phyloP scores from a whole-genome alignment of 92 coral and sea anemone genomes.

The Porites divaricata region DNA sequence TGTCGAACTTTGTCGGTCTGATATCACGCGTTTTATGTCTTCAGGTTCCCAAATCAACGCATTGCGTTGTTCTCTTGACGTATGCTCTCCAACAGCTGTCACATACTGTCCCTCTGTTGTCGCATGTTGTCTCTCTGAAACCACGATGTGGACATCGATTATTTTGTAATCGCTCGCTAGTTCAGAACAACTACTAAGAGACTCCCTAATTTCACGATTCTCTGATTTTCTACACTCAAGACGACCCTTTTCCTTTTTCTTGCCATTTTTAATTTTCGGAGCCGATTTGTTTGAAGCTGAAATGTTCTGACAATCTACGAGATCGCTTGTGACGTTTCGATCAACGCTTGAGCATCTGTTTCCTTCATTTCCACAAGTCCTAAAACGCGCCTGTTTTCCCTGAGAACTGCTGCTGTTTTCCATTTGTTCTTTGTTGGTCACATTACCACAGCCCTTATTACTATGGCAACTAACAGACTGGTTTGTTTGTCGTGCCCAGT shows the following conservation, averaged over 20 bases:
- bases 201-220: not conserved
- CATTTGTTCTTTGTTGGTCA: not conserved
- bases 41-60: not conserved
- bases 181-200: not conserved
- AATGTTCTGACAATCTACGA: not conserved
- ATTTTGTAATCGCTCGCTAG: not conserved
- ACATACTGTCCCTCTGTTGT: not conserved
- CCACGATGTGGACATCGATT: constrained; percentile 15
- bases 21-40: too few relatives aligned
- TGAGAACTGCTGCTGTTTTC: not conserved
- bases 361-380: not conserved
- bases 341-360: not conserved
- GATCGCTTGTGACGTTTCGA: not conserved
- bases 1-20: not conserved
- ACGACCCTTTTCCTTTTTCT: not conserved
- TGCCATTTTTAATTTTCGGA: not conserved
- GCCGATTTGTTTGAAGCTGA: not conserved
- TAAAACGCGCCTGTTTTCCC: constrained; percentile 25
- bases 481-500: constrained; percentile 11
- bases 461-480: constrained; percentile 8
- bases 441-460: not conserved
- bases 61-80: not conserved
- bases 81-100: not conserved
- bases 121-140: not conserved
- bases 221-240: not conserved